phyloP scores from a whole-genome alignment of 2,113 vertebrate species.

The Falcunculus frontatus region DNA sequence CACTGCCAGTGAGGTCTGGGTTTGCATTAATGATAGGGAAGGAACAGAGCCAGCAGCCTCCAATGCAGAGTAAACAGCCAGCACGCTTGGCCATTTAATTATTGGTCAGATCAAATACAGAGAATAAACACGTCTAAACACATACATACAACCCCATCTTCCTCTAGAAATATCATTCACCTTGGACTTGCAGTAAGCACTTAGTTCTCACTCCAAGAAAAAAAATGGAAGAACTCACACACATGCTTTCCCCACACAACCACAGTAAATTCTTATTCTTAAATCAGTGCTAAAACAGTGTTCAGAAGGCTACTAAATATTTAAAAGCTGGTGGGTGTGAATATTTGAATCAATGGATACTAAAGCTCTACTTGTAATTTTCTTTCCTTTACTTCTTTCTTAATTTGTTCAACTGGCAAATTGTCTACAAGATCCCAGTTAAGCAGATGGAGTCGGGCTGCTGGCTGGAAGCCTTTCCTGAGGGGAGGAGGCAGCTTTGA shows the following conservation, averaged over 20 bases:
- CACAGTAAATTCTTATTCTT: conserved; percentile 32
- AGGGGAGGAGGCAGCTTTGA: background rate
- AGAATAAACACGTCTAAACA: conserved; percentile 33
- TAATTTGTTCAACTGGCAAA: conserved; percentile 16
- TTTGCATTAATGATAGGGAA: conserved; percentile 58
- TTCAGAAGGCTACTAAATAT: conserved; percentile 53
- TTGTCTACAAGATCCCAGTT: conserved; percentile 12
- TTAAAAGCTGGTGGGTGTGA: conserved; percentile 35
- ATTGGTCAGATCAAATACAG: conserved; percentile 36
- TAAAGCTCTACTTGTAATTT: conserved; percentile 17
- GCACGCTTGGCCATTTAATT: conserved; percentile 12
- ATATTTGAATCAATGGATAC: conserved; percentile 52
- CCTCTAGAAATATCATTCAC: conserved; percentile 13
- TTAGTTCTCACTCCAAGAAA: background rate
- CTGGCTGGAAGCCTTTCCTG: conserved; percentile 4
- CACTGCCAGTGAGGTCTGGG: conserved; percentile 25
- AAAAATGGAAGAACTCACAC: background rate
- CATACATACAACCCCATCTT: background rate
- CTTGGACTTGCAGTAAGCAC: background rate
- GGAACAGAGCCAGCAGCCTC: conserved; percentile 17
- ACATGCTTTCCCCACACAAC: background rate
- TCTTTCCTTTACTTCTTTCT: conserved; percentile 5
- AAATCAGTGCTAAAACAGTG: conserved; percentile 43
- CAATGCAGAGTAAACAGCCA: background rate
- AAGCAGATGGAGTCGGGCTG: background rate